phyloP scores from a whole-genome alignment of 2,797 vertebrate species.

The Ptychobarbus kaznakovi region DNA sequence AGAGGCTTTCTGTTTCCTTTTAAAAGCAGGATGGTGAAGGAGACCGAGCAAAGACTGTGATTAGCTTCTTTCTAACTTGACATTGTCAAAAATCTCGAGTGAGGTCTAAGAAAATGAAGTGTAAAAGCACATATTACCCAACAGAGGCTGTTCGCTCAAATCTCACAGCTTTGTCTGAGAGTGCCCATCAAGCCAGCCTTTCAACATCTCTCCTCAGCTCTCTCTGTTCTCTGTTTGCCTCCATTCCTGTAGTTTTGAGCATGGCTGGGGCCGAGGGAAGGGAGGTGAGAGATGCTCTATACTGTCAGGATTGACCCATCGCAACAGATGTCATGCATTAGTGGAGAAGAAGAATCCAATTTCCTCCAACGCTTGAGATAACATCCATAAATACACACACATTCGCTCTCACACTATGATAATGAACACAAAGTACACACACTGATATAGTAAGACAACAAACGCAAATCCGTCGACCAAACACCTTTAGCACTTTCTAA shows the following conservation, averaged over 20 bases:
- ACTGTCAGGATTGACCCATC: constrained; percentile 27
- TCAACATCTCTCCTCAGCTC: constrained; percentile 36
- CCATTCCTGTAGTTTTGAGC: neutral
- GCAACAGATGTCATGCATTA: constrained; percentile 27
- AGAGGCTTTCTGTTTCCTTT: constrained; percentile 47
- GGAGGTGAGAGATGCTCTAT: neutral
- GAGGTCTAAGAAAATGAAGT: constrained; percentile 53
- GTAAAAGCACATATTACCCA: constrained; percentile 56
- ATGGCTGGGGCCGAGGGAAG: neutral
- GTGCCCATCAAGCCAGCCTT: neutral
- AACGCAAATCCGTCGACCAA: constrained; percentile 20
- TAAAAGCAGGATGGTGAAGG: constrained; percentile 45
- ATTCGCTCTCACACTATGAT: constrained; percentile 32
- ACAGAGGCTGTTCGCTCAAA: constrained; percentile 45
- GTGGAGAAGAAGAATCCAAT: constrained; percentile 38
- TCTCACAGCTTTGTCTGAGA: constrained; percentile 41
- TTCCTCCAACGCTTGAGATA: constrained; percentile 43
- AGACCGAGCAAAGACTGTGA: constrained; percentile 52
- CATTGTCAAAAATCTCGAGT: constrained; percentile 50
- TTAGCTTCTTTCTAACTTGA: constrained; percentile 54
- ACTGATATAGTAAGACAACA: constrained; percentile 40
- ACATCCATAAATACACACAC: constrained; percentile 23
- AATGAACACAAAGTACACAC: constrained; percentile 31
- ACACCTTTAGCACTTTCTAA: constrained; percentile 47
- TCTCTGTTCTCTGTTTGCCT: constrained; percentile 8